Conservation (phyloP, 2,113 vertebrate species). For the Chitala chitala region DNA sequence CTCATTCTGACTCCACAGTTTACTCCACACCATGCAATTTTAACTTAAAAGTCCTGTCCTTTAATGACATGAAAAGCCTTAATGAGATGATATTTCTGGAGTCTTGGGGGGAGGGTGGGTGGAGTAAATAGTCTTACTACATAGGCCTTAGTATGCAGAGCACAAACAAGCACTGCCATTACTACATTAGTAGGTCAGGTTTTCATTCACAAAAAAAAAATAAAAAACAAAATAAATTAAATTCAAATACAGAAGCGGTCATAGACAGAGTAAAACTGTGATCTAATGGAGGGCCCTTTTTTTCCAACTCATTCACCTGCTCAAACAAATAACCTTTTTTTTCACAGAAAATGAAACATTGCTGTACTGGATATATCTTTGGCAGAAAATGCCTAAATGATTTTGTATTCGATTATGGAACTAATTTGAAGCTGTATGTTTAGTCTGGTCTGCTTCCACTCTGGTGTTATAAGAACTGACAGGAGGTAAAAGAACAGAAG, state of each 20-base stretch:
- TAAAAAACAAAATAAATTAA: not conserved
- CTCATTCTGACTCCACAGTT: no score
- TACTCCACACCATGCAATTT: not conserved
- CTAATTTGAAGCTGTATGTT: not conserved
- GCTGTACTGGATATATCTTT: not conserved
- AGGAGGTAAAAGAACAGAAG: not conserved
- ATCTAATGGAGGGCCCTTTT: not conserved
- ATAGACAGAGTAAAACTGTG: not conserved
- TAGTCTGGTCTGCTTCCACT: not conserved
- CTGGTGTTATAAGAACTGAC: not conserved
- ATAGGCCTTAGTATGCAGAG: not conserved
- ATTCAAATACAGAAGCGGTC: not conserved
- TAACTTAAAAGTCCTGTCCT: not conserved
- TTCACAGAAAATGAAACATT: not conserved
- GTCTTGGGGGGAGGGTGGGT: not conserved
- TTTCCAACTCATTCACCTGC: not conserved
- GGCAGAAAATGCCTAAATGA: not conserved
- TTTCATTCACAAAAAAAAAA: conserved; percentile 5
- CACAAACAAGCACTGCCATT: not conserved
- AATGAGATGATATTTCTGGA: not conserved
- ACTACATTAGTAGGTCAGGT: not conserved
- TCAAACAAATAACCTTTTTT: conserved; percentile 10
- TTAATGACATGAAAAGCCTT: conserved; percentile 15
- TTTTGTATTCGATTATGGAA: not conserved
- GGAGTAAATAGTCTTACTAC: not conserved